phyloP scores from a whole-genome alignment of 2,113 vertebrate species.

The Saguinus imperator region DNA sequence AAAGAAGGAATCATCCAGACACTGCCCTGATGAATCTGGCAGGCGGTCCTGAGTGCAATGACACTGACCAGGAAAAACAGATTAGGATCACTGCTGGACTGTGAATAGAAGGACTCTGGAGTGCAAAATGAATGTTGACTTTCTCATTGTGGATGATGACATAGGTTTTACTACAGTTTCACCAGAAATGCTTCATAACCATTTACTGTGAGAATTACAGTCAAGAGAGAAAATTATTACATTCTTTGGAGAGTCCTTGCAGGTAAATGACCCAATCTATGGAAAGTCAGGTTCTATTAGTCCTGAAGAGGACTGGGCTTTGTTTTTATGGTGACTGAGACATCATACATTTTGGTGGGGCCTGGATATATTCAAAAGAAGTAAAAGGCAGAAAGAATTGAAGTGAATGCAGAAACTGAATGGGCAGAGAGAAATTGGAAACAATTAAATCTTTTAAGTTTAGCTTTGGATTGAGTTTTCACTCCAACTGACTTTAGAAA shows the following conservation, averaged over 20 bases:
- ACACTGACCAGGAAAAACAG: background rate
- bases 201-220: background rate
- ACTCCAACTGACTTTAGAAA: background rate
- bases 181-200: background rate
- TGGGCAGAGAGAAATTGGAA: background rate
- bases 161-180: background rate
- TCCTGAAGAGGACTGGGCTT: background rate
- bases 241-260: background rate
- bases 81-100: background rate
- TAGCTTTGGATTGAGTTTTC: background rate
- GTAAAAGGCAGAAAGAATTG: background rate
- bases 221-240: background rate
- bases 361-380: background rate
- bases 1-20: background rate
- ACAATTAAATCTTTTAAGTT: background rate
- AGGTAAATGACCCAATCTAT: background rate
- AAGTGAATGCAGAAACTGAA: background rate
- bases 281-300: background rate
- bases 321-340: background rate
- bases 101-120: background rate
- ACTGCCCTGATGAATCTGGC: background rate
- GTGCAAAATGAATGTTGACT: background rate
- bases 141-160: background rate
- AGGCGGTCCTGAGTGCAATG: no score
- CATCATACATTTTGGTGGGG: background rate